Conservation (phyloP, 2,797 vertebrate species). For the Acipenser transmontanus region DNA sequence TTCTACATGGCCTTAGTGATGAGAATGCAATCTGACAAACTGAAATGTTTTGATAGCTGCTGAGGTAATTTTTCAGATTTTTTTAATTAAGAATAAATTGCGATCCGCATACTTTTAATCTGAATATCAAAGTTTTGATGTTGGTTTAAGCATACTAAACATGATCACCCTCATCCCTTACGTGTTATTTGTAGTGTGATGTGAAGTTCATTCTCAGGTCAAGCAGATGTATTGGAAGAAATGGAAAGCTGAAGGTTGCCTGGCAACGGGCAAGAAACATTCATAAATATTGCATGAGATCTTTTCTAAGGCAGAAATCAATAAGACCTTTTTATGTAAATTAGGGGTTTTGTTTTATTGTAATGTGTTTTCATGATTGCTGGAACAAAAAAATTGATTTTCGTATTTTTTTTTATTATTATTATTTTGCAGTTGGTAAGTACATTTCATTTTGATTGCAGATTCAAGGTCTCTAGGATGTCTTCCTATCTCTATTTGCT, state of each 20-base stretch:
- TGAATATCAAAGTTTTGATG: conserved; percentile 68
- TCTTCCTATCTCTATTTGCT: no score
- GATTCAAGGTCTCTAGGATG: no score
- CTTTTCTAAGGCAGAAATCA: neutral
- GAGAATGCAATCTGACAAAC: conserved; percentile 59
- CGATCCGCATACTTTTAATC: conserved; percentile 63
- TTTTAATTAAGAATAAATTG: conserved; percentile 73
- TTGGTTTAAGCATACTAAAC: conserved; percentile 63
- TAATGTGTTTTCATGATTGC: no score
- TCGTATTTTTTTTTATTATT: neutral
- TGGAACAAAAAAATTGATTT: neutral
- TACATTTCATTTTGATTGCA: no score
- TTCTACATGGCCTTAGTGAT: conserved; percentile 38
- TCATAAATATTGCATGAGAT: conserved; percentile 57
- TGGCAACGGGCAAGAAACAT: conserved; percentile 61
- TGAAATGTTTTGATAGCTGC: conserved; percentile 76
- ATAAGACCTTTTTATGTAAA: neutral
- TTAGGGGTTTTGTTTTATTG: no score
- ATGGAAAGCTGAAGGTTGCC: conserved; percentile 65
- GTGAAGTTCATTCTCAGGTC: conserved; percentile 57
- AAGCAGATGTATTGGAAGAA: conserved; percentile 44
- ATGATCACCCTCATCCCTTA: conserved; percentile 40
- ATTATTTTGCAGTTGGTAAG: no score
- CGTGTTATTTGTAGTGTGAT: conserved; percentile 54
- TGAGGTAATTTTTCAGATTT: conserved; percentile 72